These are phyloP conservation scores for Dendroctonus valens DNA, from an alignment of 1,140 invertebrate genomes.

Conservation along the genomic window DNA sequence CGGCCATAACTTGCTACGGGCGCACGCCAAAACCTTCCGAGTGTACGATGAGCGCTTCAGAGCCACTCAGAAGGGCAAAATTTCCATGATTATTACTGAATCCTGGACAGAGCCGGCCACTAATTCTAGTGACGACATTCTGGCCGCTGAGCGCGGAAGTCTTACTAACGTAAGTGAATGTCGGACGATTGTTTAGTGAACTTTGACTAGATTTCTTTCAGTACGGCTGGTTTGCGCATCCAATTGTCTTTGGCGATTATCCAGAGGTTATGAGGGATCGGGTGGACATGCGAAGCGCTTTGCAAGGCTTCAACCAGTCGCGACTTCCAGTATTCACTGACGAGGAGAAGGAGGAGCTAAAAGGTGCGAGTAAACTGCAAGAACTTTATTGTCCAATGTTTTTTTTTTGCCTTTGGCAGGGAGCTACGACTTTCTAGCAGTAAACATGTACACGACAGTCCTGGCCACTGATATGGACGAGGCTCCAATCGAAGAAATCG, in stretches of 20 bases:
- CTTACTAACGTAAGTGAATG: conserved; percentile 4
- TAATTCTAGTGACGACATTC: conserved; percentile 7
- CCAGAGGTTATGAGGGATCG: conserved; percentile 60
- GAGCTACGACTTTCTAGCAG: conserved; percentile 7
- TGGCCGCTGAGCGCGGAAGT: conserved; percentile 6
- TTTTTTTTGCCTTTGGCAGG: background rate
- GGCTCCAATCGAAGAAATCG: background rate
- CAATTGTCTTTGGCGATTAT: conserved; percentile 65
- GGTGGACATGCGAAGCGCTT: conserved; percentile 55
- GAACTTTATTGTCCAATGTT: background rate
- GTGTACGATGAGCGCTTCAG: conserved; percentile 40
- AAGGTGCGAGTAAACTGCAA: conserved; percentile 38
- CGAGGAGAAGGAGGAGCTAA: conserved; percentile 58
- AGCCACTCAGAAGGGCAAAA: conserved; percentile 35
- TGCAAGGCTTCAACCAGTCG: conserved; percentile 58
- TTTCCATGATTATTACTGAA: background rate
- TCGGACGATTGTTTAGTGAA: background rate
- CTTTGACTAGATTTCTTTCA: conserved; percentile 43
- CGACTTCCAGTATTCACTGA: conserved; percentile 46
- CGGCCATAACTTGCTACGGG: conserved; percentile 38
- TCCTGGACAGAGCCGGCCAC: conserved; percentile 16
- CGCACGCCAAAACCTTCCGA: conserved; percentile 39
- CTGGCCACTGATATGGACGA: background rate
- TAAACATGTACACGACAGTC: conserved; percentile 8
- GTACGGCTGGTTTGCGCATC: conserved; percentile 62